A percentile compares a stretch with the other conserved stretches of the same genome.
Evolutionary conservation across 1,140 invertebrate species (phyloP).

Genomic region (Lycorma delicatula): DNA sequence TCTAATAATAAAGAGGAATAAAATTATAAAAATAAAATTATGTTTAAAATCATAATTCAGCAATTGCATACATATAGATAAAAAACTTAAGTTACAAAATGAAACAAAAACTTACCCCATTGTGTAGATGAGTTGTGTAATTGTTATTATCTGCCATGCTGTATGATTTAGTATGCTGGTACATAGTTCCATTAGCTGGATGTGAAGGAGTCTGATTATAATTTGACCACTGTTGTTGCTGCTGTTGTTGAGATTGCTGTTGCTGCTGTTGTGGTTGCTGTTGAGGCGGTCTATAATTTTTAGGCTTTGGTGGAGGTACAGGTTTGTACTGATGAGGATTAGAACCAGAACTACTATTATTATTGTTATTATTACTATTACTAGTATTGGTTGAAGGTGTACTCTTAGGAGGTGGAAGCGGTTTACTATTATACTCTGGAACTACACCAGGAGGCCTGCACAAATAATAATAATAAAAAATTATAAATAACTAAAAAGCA

Average conservation of each 20-base stretch:
- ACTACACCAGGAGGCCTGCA: constrained; percentile 33
- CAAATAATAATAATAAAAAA: too few relatives aligned
- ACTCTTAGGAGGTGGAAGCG: constrained; percentile 38
- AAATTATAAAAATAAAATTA: constrained; percentile 15
- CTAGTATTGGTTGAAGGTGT: background rate
- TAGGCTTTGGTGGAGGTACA: constrained; percentile 82
- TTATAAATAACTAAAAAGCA: too few relatives aligned
- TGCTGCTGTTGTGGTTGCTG: constrained; percentile 38
- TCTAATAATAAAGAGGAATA: too few relatives aligned
- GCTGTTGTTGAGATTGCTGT: constrained; percentile 22
- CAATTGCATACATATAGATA: too few relatives aligned
- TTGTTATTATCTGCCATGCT: constrained; percentile 36
- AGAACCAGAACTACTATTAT: background rate
- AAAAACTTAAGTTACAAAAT: too few relatives aligned
- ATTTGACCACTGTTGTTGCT: constrained; percentile 7
- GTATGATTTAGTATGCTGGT: constrained; percentile 41
- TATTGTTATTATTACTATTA: too few relatives aligned
- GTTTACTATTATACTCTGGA: constrained; percentile 35
- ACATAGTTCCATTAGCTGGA: constrained; percentile 31
- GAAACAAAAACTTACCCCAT: constrained; percentile 39
- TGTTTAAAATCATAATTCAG: background rate
- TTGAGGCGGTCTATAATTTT: constrained; percentile 74
- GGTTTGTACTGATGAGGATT: constrained; percentile 59
- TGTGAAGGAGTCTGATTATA: constrained; percentile 15
- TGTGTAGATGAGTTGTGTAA: constrained; percentile 40